Percentiles rank a stretch among this genome's conserved stretches.
Evolutionary conservation across 2,797 vertebrate genomes (phyloP).

Genomic region (Rhynchonycteris naso): DNA sequence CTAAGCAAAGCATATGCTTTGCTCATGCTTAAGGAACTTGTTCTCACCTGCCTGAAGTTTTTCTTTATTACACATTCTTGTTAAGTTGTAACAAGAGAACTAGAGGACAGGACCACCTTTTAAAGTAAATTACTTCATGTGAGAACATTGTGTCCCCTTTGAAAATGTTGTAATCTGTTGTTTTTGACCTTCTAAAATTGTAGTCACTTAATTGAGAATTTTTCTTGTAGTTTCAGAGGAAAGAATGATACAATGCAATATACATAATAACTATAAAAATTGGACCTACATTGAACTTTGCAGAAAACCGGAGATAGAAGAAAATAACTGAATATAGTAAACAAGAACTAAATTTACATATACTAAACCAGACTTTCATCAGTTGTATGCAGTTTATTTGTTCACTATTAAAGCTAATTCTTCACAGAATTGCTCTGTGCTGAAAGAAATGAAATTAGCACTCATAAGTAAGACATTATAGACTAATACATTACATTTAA

Average conservation of each 20-base stretch:
- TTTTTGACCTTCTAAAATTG: neutral
- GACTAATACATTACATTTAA: neutral
- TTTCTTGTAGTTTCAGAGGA: conserved; percentile 27
- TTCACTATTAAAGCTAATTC: neutral
- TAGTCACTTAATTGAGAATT: neutral
- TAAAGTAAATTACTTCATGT: neutral
- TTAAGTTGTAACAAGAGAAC: neutral
- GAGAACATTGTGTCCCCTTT: neutral
- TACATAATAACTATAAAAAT: neutral
- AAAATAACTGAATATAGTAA: conserved; percentile 7
- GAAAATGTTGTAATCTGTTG: neutral
- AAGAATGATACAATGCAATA: neutral
- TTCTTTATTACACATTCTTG: neutral
- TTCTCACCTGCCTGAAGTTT: conserved; percentile 41
- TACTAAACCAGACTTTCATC: neutral
- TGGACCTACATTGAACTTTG: neutral
- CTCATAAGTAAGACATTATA: neutral
- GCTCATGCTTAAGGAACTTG: neutral
- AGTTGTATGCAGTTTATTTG: neutral
- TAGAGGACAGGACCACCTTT: neutral
- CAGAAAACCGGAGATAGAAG: neutral
- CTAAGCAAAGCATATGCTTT: neutral
- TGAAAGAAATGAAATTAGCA: neutral
- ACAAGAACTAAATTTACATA: neutral
- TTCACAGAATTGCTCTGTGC: neutral